Percentiles rank a stretch among this genome's conserved stretches.
These are phyloP conservation scores for Pseudomyrmex gracilis DNA, from an alignment of 1,140 invertebrate genomes.

Conservation along the genomic window DNA sequence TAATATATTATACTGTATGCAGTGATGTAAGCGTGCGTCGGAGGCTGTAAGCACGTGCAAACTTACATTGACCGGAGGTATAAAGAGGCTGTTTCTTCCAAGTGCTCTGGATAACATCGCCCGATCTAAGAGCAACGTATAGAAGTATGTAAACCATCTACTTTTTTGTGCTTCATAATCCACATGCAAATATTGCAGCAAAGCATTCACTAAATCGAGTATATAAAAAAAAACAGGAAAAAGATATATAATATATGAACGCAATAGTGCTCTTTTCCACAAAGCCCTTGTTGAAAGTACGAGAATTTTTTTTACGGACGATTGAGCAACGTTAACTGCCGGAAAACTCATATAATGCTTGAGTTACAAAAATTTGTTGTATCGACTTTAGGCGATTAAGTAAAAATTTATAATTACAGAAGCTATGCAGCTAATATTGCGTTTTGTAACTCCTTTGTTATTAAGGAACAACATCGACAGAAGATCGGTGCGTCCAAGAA, in stretches of 20 bases:
- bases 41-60: slow-evolving; percentile 72
- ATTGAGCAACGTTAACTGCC: no score
- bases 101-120: slow-evolving; percentile 70
- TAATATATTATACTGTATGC: slow-evolving; percentile 11
- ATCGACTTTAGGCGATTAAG: no score
- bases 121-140: slow-evolving; percentile 64
- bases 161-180: slow-evolving; percentile 58
- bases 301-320: not conserved
- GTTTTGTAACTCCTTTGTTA: slow-evolving; percentile 16
- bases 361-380: no score
- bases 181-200: slow-evolving; percentile 67
- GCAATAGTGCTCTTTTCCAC: slow-evolving; percentile 42
- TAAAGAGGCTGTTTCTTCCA: slow-evolving; percentile 83
- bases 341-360: no score
- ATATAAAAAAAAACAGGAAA: slow-evolving; percentile 14
- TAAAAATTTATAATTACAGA: not conserved
- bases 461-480: slow-evolving; percentile 40
- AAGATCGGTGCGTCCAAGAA: slow-evolving; percentile 59
- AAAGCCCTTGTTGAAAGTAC: slow-evolving; percentile 16
- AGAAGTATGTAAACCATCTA: slow-evolving; percentile 62
- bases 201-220: slow-evolving; percentile 61
- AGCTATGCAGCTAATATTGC: not conserved
- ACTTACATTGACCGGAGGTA: slow-evolving; percentile 72
- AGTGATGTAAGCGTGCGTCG: slow-evolving; percentile 62
- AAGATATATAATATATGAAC: not conserved